These are phyloP conservation scores for Enteromius thamalakanensis DNA, from an alignment of 2,797 vertebrate genomes.

Conservation along the genomic window DNA sequence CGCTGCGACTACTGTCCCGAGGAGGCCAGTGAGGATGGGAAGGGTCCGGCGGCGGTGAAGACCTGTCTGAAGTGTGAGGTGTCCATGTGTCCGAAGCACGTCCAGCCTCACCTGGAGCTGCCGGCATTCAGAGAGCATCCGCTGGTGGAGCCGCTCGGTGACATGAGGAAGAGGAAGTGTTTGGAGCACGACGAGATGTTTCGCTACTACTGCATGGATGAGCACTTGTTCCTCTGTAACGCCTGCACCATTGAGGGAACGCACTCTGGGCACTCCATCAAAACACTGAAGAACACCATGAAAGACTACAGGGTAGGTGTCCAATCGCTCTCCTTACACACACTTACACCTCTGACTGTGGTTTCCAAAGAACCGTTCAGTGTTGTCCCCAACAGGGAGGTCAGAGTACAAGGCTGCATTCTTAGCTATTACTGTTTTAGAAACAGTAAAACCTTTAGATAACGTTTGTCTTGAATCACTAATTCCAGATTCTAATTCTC, in stretches of 20 bases:
- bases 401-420: background rate
- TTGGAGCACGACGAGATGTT: conserved; percentile 76
- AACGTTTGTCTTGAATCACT: too few relatives aligned
- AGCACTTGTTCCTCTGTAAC: conserved; percentile 75
- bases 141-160: conserved; percentile 72
- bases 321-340: background rate
- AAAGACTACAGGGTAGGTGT: conserved; percentile 74
- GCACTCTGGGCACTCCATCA: conserved; percentile 75
- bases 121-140: conserved; percentile 77
- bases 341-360: background rate
- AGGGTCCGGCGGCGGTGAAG: conserved; percentile 68
- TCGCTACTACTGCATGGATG: conserved; percentile 78
- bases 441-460: too few relatives aligned
- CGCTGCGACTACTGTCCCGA: conserved; percentile 52
- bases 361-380: background rate
- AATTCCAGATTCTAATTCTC: too few relatives aligned
- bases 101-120: conserved; percentile 77
- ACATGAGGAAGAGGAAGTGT: conserved; percentile 77
- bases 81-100: conserved; percentile 79
- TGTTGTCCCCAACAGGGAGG: background rate
- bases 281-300: conserved; percentile 77
- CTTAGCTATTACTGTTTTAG: too few relatives aligned
- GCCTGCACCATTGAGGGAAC: conserved; percentile 77
- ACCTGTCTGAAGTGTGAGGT: conserved; percentile 83
- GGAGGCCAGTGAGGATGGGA: conserved; percentile 28